phyloP scores from a whole-genome alignment of 2,888 invertebrate genomes.

The Drosophila percnosoma region DNA sequence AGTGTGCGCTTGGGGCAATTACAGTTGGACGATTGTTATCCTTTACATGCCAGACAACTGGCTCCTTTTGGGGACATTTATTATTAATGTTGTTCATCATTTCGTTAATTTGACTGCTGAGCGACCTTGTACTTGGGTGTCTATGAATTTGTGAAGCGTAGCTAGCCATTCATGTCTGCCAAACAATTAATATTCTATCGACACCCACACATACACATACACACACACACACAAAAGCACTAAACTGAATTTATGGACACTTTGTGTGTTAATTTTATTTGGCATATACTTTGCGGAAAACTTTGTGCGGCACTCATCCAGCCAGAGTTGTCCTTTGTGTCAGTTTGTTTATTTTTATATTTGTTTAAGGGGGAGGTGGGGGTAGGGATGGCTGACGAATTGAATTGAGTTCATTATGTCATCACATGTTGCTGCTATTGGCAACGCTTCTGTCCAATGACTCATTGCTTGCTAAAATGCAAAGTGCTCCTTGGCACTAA shows the following conservation, averaged over 20 bases:
- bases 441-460: conserved; percentile 40
- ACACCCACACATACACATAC: conserved; percentile 14
- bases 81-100: conserved; percentile 32
- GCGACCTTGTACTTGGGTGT: conserved; percentile 9
- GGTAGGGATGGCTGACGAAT: conserved; percentile 8
- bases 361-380: not conserved
- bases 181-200: conserved; percentile 48
- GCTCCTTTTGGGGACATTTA: conserved; percentile 23
- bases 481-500: not conserved
- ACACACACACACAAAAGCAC: conserved; percentile 2
- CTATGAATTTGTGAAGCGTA: not conserved
- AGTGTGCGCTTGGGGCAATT: conserved; percentile 34
- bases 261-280: conserved; percentile 67
- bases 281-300: conserved; percentile 37
- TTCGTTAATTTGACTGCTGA: conserved; percentile 10
- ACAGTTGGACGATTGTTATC: conserved; percentile 54
- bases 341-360: not conserved
- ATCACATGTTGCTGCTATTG: conserved; percentile 54
- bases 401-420: conserved; percentile 62
- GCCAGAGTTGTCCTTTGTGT: conserved; percentile 19
- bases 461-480: conserved; percentile 30
- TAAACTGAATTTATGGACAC: conserved; percentile 20
- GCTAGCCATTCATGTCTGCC: conserved; percentile 5
- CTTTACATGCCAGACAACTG: conserved; percentile 27
- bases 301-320: conserved; percentile 28